A percentile compares a stretch with the other conserved stretches of the same genome.
These are phyloP conservation scores for Phrynosoma platyrhinos DNA, from an alignment of 2,113 vertebrate species.

Conservation along the genomic window DNA sequence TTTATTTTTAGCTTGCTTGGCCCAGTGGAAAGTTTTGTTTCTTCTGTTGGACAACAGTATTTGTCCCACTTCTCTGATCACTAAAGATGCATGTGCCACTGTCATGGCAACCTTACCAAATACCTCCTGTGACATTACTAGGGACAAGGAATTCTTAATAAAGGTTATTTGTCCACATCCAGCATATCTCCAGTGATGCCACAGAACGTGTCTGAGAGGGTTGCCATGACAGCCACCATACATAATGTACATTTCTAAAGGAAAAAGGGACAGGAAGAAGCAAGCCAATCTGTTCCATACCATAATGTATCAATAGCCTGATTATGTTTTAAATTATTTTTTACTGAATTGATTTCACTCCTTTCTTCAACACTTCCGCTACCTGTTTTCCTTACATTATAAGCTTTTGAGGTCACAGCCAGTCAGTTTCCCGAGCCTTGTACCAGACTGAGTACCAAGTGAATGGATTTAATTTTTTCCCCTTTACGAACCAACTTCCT, in stretches of 20 bases:
- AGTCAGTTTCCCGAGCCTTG: not conserved
- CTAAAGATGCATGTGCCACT: not conserved
- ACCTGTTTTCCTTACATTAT: too few species aligned
- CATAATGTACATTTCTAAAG: not conserved
- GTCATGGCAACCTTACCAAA: slow-evolving; percentile 7
- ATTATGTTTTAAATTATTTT: not conserved
- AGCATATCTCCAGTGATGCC: too few species aligned
- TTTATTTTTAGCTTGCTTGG: slow-evolving; percentile 35
- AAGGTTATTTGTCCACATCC: not conserved
- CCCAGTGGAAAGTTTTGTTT: slow-evolving; percentile 26
- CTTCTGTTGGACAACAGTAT: not conserved
- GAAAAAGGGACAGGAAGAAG: not conserved
- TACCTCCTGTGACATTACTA: not conserved
- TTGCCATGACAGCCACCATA: not conserved
- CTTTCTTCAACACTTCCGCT: too few species aligned
- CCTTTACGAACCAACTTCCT: too few species aligned
- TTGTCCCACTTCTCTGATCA: not conserved
- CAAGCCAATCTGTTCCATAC: not conserved
- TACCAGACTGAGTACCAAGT: not conserved
- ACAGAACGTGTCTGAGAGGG: not conserved
- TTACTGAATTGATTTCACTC: not conserved
- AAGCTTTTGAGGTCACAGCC: not conserved
- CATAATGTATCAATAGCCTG: not conserved
- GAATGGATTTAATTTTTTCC: not conserved
- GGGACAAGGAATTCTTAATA: not conserved